Percentiles rank a stretch among this genome's conserved stretches.
These are phyloP conservation scores for Penaeus vannamei DNA, from an alignment of 1,140 invertebrate genomes.

Conservation along the genomic window DNA sequence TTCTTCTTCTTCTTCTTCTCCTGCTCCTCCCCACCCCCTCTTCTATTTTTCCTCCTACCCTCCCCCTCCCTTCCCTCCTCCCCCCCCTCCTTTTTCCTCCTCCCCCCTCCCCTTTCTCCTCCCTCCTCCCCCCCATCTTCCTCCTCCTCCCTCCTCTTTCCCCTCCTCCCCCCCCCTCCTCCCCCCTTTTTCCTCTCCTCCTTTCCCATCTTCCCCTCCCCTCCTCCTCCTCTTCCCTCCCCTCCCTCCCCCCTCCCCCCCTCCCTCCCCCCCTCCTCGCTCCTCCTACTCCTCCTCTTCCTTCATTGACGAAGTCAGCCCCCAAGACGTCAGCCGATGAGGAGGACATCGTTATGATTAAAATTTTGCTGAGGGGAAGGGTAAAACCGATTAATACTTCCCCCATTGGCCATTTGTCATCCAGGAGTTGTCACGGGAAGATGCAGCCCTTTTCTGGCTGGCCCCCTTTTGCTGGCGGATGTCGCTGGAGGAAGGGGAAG, in stretches of 20 bases:
- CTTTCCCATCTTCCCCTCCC: background rate
- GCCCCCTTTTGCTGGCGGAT: background rate
- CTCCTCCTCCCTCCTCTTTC: background rate
- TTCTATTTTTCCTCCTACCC: background rate
- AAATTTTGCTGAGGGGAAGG: too few relatives aligned
- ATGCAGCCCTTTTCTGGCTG: too few relatives aligned
- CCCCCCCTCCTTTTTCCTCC: background rate
- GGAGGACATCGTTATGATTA: too few relatives aligned
- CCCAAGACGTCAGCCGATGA: too few relatives aligned
- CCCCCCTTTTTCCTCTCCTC: background rate
- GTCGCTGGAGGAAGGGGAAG: background rate
- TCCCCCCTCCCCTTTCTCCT: background rate
- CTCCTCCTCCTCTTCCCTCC: background rate
- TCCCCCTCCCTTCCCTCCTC: background rate
- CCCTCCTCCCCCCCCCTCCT: background rate
- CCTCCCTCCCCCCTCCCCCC: background rate
- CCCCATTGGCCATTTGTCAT: too few relatives aligned
- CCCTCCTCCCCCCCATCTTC: background rate
- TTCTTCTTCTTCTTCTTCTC: background rate
- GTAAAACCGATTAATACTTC: too few relatives aligned
- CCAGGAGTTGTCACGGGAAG: background rate
- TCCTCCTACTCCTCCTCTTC: slow-evolving; percentile 51
- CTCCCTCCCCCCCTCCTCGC: background rate
- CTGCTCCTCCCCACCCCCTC: background rate
- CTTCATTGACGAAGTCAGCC: too few relatives aligned